These are phyloP conservation scores for Amphimallon solstitiale DNA, from an alignment of 2,888 invertebrate genomes.

Conservation along the genomic window DNA sequence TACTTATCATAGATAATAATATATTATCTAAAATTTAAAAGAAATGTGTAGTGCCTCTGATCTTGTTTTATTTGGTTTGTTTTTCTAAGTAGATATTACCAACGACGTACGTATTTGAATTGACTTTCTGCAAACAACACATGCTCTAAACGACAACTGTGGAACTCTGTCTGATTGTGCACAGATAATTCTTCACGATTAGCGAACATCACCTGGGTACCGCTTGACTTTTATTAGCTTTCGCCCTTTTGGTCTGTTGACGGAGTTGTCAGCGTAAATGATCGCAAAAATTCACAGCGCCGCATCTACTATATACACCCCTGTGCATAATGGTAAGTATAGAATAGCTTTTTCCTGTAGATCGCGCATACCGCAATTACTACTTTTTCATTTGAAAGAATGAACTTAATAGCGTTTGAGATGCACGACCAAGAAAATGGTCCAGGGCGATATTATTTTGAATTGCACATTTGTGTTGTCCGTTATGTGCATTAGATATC, in stretches of 20 bases:
- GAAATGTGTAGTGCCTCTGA: too few relatives aligned
- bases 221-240: neutral
- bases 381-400: neutral
- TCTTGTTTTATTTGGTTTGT: too few relatives aligned
- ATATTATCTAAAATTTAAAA: too few relatives aligned
- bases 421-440: constrained; percentile 1
- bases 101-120: constrained; percentile 48
- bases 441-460: neutral
- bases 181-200: neutral
- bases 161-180: neutral
- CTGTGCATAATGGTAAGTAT: neutral
- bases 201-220: constrained; percentile 10
- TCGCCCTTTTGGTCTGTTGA: neutral
- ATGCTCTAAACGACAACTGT: constrained; percentile 50
- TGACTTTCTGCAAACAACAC: constrained; percentile 51
- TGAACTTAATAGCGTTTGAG: neutral
- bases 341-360: neutral
- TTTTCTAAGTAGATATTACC: neutral
- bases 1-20: too few relatives aligned
- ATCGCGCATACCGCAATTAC: neutral
- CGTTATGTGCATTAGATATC: neutral
- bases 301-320: neutral
- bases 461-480: neutral
- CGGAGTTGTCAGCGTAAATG: constrained; percentile 1
- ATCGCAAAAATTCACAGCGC: neutral